These are phyloP conservation scores for Osedax fenrisi DNA, from an alignment of 2,888 invertebrate species.

Conservation along the genomic window DNA sequence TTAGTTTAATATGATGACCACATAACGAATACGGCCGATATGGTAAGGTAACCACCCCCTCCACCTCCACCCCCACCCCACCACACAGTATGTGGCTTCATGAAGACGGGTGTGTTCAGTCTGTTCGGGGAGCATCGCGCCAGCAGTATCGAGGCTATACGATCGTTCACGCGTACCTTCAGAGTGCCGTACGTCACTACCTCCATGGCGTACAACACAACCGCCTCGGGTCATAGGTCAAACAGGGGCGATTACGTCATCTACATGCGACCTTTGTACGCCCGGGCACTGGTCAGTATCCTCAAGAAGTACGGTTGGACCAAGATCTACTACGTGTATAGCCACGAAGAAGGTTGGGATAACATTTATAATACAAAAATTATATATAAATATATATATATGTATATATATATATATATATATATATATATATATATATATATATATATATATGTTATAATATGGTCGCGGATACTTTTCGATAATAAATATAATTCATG, in stretches of 20 bases:
- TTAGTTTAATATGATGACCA: no score
- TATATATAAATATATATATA: no score
- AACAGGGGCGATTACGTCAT: slow-evolving; percentile 40
- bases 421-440: no score
- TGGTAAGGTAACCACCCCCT: no score
- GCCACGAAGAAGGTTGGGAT: slow-evolving; percentile 58
- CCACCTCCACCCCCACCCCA: no score
- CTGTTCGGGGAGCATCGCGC: slow-evolving; percentile 42
- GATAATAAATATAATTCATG: no score
- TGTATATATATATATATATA: no score
- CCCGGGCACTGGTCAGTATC: slow-evolving; percentile 84
- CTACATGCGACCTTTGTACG: slow-evolving; percentile 79
- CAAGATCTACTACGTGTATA: slow-evolving; percentile 76
- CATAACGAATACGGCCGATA: no score
- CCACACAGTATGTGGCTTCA: slow-evolving; percentile 42
- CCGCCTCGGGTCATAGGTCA: background rate
- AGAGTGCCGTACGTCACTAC: slow-evolving; percentile 45
- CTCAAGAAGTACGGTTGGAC: slow-evolving; percentile 82
- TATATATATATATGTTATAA: no score
- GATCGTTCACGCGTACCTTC: slow-evolving; percentile 44
- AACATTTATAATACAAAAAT: no score
- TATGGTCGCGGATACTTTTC: no score
- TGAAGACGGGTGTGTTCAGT: slow-evolving; percentile 40
- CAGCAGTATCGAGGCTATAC: slow-evolving; percentile 42
- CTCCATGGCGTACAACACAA: slow-evolving; percentile 39